Evolutionary conservation across 2,888 invertebrate genomes (phyloP).

Genomic region (Andrena fulva): DNA sequence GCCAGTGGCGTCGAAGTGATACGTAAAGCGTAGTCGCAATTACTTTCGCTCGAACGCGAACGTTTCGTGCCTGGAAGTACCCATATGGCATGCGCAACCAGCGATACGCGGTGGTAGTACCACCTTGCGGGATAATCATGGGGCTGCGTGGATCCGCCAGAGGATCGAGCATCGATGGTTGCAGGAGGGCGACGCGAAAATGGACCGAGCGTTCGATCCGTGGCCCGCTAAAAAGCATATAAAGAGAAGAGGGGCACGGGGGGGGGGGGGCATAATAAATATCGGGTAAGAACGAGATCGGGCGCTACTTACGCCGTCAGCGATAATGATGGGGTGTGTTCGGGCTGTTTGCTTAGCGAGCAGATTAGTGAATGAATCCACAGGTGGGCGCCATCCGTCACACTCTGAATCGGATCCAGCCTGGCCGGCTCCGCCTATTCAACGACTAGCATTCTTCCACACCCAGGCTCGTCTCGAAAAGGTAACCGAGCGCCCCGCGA

Average conservation of each 20-base stretch:
- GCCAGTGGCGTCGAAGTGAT: too few species aligned
- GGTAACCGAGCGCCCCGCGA: conserved; percentile 50
- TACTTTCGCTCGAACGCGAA: not conserved
- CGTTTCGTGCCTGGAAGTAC: not conserved
- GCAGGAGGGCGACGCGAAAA: conserved; percentile 76
- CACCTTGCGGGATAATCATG: conserved; percentile 57
- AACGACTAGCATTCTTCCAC: conserved; percentile 67
- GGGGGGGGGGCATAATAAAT: conserved; percentile 78
- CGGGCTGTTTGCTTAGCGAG: conserved; percentile 84
- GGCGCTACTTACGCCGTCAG: conserved; percentile 84
- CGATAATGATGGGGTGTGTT: conserved; percentile 84
- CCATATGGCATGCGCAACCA: conserved; percentile 70
- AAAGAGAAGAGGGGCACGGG: conserved; percentile 40
- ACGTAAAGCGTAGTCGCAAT: not conserved
- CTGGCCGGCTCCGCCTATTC: conserved; percentile 81
- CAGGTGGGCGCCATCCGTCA: conserved; percentile 85
- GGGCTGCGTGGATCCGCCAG: conserved; percentile 49
- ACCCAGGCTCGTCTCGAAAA: conserved; percentile 60
- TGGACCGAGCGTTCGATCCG: conserved; percentile 73
- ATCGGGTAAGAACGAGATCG: conserved; percentile 76
- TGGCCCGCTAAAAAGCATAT: conserved; percentile 66
- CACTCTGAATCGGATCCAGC: conserved; percentile 77
- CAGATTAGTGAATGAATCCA: conserved; percentile 85
- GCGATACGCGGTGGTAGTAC: conserved; percentile 51
- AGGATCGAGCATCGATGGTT: conserved; percentile 73